phyloP scores from a whole-genome alignment of 2,888 invertebrate genomes.

The Pandemis corylana region DNA sequence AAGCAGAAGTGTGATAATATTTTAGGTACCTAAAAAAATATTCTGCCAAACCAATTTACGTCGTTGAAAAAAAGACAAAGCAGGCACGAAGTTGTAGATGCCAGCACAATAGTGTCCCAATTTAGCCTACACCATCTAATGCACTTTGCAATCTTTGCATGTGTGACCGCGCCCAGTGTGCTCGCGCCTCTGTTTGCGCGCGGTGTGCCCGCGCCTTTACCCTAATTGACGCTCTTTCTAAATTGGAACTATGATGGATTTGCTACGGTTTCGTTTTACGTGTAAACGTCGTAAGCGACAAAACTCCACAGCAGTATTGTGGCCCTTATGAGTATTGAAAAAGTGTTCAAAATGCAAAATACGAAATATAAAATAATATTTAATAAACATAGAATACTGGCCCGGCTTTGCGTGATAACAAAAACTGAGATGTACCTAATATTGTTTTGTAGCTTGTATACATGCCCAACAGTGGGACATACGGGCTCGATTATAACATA shows the following conservation, averaged over 20 bases:
- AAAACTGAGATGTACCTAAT: no score
- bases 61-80: background rate
- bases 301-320: background rate
- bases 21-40: no score
- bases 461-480: no score
- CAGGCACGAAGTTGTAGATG: background rate
- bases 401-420: no score
- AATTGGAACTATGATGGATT: conserved; percentile 49
- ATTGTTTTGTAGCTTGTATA: no score
- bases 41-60: no score
- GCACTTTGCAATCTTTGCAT: conserved; percentile 24
- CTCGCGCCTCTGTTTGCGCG: conserved; percentile 61
- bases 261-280: background rate
- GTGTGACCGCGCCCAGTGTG: conserved; percentile 36
- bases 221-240: conserved; percentile 63
- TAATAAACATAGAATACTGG: no score
- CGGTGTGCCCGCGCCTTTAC: conserved; percentile 60
- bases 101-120: background rate
- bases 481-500: no score
- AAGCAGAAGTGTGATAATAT: no score
- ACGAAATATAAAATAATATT: no score
- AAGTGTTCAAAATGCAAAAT: background rate
- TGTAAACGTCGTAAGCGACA: background rate
- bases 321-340: background rate
- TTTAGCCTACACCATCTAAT: background rate